Evolutionary conservation across 2,113 vertebrate species (phyloP), one percentile per base, ranked within the genome.

Genomic region (Burhinus bistriatus): DNA sequence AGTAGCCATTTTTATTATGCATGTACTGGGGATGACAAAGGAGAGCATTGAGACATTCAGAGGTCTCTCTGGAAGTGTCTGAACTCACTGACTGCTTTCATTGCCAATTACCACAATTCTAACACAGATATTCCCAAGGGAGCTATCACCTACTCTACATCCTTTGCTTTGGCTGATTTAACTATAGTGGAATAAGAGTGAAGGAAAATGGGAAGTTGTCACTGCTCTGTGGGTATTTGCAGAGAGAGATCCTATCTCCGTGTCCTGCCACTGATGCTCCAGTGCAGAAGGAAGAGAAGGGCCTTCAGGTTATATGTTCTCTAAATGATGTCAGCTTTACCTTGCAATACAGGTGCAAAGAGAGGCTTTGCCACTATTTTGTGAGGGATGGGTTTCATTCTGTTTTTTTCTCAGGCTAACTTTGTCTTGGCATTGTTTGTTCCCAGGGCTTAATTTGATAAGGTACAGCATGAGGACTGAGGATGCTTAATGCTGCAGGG

Each of bases 11-110:
- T 91, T 92, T 91, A 65, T 87, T 90, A 38, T 45, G 22, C 75
- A 29, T 61, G 18, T 72, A 58, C 44, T 61, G 54, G 7, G 22
- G 30, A 90, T 11, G 47, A 89, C 21, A 89, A 47, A 93, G 55
- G 81, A 87, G 38, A 90, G n/a, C 59, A 66, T 0, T 44, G 78
- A 94, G 83, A 94, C 29, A 34, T 57, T 64, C 40, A 73, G 79
- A 91, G 30, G 71, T 91, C 69, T 71, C 57, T 62, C 66, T 81
- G 62, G 72, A 94, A 95, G 51, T 49, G 26, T 70, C 69, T 89
- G 86, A 95, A 93, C n/a, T 76, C 69, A 72, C 47, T 45, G 80
- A 84, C 54, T 92, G 83, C 90, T 95, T 95, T 92, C 90, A 83
- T 38, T 96, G 90, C 22, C 94, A 83, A 83, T 92, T 97, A 94